These are phyloP conservation scores for Tricholauxania praeusta DNA, from an alignment of 2,888 invertebrate species.

Conservation along the genomic window DNA sequence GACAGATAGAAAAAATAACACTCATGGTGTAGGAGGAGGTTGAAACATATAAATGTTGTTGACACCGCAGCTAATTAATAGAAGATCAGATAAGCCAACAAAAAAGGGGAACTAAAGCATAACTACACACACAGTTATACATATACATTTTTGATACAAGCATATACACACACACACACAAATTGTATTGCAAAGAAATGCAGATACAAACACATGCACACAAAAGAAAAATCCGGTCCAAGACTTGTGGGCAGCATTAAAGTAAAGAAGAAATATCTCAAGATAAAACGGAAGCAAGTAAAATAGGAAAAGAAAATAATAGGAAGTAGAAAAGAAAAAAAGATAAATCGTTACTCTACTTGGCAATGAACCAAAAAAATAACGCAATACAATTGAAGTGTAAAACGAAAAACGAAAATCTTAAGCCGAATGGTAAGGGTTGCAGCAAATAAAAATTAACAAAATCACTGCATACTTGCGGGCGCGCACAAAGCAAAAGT, in stretches of 20 bases:
- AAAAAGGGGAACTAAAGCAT: background rate
- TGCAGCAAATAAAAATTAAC: background rate
- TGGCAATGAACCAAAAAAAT: conserved; percentile 18
- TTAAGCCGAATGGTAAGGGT: background rate
- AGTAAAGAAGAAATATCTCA: background rate
- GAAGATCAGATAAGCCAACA: conserved; percentile 16
- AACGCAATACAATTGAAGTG: background rate
- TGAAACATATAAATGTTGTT: conserved; percentile 17
- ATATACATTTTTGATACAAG: background rate
- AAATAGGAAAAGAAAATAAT: background rate
- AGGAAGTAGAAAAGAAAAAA: background rate
- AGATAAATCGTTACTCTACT: conserved; percentile 9
- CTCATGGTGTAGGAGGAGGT: too few relatives aligned
- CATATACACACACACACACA: background rate
- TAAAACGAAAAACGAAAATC: background rate
- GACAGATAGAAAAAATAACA: background rate
- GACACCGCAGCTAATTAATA: conserved; percentile 33
- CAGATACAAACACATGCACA: background rate
- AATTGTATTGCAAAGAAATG: background rate
- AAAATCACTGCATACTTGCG: conserved; percentile 13
- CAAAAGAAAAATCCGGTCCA: conserved; percentile 1
- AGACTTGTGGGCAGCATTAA: conserved; percentile 8
- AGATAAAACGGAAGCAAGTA: background rate
- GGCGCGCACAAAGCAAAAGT: background rate
- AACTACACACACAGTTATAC: background rate